These are phyloP conservation scores for Cerastis rubricosa DNA, from an alignment of 2,888 invertebrate species.

Conservation along the genomic window DNA sequence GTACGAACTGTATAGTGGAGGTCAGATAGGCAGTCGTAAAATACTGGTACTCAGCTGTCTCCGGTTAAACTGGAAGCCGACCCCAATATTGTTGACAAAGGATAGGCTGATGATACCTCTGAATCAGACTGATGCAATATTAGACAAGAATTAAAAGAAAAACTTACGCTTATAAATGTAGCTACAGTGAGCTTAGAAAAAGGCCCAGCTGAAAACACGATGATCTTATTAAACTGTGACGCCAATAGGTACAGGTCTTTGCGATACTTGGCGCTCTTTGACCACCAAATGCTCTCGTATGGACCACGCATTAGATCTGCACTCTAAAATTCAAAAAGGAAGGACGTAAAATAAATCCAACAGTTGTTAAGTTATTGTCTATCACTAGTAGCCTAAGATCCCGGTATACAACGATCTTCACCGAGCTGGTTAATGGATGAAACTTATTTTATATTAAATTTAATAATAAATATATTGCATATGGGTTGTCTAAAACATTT, in stretches of 20 bases:
- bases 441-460: no score
- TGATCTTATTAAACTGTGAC: conserved; percentile 73
- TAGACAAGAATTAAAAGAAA: neutral
- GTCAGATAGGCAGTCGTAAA: neutral
- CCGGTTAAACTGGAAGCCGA: neutral
- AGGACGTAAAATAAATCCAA: no score
- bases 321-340: conserved; percentile 68
- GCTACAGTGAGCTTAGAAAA: conserved; percentile 80
- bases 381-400: no score
- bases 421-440: no score
- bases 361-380: no score
- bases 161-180: conserved; percentile 82
- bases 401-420: no score
- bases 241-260: conserved; percentile 75
- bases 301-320: conserved; percentile 76
- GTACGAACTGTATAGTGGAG: neutral
- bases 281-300: conserved; percentile 83
- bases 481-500: no score
- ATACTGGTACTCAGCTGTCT: neutral
- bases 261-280: conserved; percentile 60
- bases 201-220: conserved; percentile 84
- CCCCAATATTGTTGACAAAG: neutral
- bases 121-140: neutral
- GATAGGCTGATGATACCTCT: neutral
- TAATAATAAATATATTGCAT: no score